Conservation (phyloP, 2,113 vertebrate species). For the Vombatus ursinus region DNA sequence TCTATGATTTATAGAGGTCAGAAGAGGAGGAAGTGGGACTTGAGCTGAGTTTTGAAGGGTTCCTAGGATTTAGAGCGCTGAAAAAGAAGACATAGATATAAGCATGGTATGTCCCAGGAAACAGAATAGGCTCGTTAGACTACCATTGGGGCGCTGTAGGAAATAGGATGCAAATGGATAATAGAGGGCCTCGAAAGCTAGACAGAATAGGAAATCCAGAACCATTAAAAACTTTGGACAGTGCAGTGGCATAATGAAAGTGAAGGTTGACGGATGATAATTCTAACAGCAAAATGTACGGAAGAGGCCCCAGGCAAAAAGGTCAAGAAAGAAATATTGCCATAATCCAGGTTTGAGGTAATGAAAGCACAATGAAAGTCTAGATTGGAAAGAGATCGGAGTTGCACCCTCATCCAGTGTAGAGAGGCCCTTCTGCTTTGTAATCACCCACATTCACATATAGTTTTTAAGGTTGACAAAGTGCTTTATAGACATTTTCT, state of each 20-base stretch:
- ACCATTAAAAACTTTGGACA: background rate
- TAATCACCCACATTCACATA: background rate
- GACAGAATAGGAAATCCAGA: background rate
- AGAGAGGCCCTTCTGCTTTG: background rate
- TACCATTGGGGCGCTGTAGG: background rate
- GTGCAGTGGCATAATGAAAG: background rate
- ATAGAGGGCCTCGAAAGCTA: background rate
- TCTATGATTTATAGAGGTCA: background rate
- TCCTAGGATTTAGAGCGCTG: background rate
- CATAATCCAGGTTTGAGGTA: background rate
- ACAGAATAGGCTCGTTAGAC: background rate
- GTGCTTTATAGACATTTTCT: background rate
- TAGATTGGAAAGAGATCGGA: background rate
- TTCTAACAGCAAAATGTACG: background rate
- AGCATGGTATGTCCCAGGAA: background rate
- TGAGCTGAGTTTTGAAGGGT: constrained; percentile 30
- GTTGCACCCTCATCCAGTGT: background rate
- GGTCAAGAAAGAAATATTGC: background rate
- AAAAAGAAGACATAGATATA: background rate
- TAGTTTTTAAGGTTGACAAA: background rate
- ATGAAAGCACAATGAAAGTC: background rate
- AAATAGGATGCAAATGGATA: background rate
- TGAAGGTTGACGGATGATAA: background rate
- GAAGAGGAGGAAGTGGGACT: background rate
- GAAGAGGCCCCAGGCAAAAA: background rate